Conservation (phyloP, 2,888 invertebrate species). For the Harpalus rufipes region DNA sequence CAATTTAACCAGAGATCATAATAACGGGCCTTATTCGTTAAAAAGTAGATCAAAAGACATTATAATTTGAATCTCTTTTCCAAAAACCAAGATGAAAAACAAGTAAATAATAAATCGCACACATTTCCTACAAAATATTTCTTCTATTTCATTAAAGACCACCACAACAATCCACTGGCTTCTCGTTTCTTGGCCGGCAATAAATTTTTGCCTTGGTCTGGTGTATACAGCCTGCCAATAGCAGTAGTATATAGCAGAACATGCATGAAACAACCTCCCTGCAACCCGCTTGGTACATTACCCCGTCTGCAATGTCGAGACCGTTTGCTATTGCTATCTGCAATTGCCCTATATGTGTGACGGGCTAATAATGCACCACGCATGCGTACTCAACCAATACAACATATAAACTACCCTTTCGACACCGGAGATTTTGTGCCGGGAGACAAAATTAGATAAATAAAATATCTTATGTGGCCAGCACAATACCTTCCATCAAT, state of each 20-base stretch:
- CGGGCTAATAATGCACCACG: slow-evolving; percentile 60
- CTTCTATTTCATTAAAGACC: no score
- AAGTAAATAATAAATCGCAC: no score
- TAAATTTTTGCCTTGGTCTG: neutral
- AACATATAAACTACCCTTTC: neutral
- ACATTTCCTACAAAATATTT: no score
- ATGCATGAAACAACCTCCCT: neutral
- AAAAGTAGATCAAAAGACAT: no score
- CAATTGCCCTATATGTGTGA: slow-evolving; percentile 59
- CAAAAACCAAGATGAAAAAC: no score
- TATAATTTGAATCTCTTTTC: no score
- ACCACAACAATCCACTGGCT: neutral
- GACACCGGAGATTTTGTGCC: neutral
- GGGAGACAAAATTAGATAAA: neutral
- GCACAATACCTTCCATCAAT: no score
- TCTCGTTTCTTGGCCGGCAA: neutral
- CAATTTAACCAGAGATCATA: no score
- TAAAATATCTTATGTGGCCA: no score
- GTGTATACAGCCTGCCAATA: slow-evolving; percentile 21
- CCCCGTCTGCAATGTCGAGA: slow-evolving; percentile 33
- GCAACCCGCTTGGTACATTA: neutral
- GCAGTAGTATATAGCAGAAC: neutral
- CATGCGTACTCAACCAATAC: slow-evolving; percentile 42
- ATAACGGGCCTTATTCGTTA: no score
- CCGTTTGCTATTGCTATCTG: slow-evolving; percentile 61